Evolutionary conservation across 1,140 invertebrate species (phyloP).

Genomic region (Nephila pilipes): DNA sequence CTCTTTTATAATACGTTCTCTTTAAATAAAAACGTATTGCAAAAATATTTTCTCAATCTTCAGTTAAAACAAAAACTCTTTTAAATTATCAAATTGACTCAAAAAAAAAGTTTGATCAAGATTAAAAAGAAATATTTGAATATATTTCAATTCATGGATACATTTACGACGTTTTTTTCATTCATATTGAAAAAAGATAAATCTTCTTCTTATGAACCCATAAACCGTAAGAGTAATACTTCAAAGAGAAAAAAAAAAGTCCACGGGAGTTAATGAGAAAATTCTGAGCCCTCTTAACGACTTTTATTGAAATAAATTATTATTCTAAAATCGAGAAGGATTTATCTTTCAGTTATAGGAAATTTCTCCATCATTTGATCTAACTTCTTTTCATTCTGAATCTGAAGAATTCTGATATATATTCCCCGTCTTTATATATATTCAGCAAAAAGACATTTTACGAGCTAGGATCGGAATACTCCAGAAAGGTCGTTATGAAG

Average conservation of each 20-base stretch:
- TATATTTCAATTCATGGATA: constrained; percentile 9
- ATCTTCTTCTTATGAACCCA: constrained; percentile 5
- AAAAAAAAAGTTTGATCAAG: not conserved
- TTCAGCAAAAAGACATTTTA: constrained; percentile 42
- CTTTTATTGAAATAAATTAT: constrained; percentile 61
- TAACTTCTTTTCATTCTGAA: constrained; percentile 16
- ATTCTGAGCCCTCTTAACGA: constrained; percentile 5
- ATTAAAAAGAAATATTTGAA: constrained; percentile 27
- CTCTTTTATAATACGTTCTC: not conserved
- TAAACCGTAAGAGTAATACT: not conserved
- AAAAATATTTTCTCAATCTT: not conserved
- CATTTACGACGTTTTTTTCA: constrained; percentile 11
- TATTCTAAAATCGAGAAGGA: constrained; percentile 27
- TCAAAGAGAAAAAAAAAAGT: not conserved
- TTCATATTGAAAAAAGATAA: constrained; percentile 38
- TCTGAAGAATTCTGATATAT: constrained; percentile 16
- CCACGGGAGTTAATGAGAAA: constrained; percentile 29
- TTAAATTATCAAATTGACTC: constrained; percentile 12
- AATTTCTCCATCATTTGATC: constrained; percentile 55
- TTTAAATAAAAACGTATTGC: not conserved
- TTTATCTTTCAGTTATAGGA: constrained; percentile 57
- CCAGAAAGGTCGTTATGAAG: constrained; percentile 43
- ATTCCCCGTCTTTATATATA: constrained; percentile 30
- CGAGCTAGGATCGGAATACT: not conserved
- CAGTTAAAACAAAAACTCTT: not conserved